Percentiles rank a stretch among this genome's conserved stretches.
phyloP scores from a whole-genome alignment of 2,797 vertebrate species.

The Paramormyrops hopkinsi region DNA sequence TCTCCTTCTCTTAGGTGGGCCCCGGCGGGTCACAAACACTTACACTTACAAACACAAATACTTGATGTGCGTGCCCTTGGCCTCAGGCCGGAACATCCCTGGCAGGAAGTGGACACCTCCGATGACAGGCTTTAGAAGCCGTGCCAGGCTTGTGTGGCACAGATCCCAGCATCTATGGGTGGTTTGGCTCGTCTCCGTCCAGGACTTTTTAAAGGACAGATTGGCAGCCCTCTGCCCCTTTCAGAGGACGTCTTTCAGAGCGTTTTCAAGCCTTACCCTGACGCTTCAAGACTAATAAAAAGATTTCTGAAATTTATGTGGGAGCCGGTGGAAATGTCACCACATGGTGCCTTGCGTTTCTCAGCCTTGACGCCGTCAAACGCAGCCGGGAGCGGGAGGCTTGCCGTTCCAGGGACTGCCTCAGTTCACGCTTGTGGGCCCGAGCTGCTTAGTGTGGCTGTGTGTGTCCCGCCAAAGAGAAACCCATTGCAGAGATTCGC shows the following conservation, averaged over 20 bases:
- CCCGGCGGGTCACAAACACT: slow-evolving; percentile 3
- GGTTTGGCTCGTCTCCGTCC: slow-evolving; percentile 23
- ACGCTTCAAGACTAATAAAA: slow-evolving; percentile 34
- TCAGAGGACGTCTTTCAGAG: slow-evolving; percentile 30
- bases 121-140: slow-evolving; percentile 7
- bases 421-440: neutral
- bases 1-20: neutral
- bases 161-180: slow-evolving; percentile 25
- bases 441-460: neutral
- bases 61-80: slow-evolving; percentile 14
- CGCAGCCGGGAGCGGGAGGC: neutral
- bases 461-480: neutral
- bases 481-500: neutral
- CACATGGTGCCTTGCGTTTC: slow-evolving; percentile 25
- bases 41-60: slow-evolving; percentile 18
- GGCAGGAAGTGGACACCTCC: slow-evolving; percentile 26
- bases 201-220: slow-evolving; percentile 36
- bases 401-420: neutral
- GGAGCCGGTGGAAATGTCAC: slow-evolving; percentile 28
- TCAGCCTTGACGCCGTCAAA: slow-evolving; percentile 22
- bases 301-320: slow-evolving; percentile 21
- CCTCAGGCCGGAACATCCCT: neutral
- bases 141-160: slow-evolving; percentile 32
- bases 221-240: slow-evolving; percentile 37
- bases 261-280: slow-evolving; percentile 29